Conservation (phyloP, 2,888 invertebrate genomes). For the Lysandra coridon region DNA sequence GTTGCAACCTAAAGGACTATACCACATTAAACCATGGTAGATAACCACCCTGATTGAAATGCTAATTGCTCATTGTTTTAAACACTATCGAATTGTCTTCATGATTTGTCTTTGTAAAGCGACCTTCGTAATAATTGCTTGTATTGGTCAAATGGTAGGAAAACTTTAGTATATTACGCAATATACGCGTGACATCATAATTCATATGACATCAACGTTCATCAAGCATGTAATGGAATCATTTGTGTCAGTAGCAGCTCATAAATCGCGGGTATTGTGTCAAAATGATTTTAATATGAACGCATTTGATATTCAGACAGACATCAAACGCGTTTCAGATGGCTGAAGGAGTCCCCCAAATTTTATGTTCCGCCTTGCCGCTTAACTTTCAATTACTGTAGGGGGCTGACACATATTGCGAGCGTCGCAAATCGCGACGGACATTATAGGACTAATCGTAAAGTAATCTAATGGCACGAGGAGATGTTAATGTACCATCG, state of each 20-base stretch:
- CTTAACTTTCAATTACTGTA: constrained; percentile 10
- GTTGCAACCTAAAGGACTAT: too few species aligned
- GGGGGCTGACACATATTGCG: constrained; percentile 11
- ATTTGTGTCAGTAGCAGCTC: neutral
- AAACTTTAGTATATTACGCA: too few species aligned
- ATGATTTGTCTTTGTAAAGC: too few species aligned
- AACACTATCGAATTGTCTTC: too few species aligned
- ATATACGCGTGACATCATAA: too few species aligned
- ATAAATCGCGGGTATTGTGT: neutral
- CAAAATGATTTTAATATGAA: neutral
- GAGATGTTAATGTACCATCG: too few species aligned
- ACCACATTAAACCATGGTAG: too few species aligned
- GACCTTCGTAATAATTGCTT: too few species aligned
- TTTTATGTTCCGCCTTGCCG: neutral
- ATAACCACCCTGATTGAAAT: too few species aligned
- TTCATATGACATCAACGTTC: neutral
- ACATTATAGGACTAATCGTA: neutral
- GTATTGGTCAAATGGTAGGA: too few species aligned
- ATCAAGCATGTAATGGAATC: neutral
- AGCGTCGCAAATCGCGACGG: neutral
- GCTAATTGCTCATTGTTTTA: too few species aligned
- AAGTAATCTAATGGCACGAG: neutral
- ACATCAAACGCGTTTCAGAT: neutral
- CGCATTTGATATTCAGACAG: neutral
- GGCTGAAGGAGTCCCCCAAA: neutral